A percentile compares a stretch with the other conserved stretches of the same genome.
These are phyloP conservation scores for Podabrus alpinus DNA, from an alignment of 2,888 invertebrate genomes.

Conservation along the genomic window DNA sequence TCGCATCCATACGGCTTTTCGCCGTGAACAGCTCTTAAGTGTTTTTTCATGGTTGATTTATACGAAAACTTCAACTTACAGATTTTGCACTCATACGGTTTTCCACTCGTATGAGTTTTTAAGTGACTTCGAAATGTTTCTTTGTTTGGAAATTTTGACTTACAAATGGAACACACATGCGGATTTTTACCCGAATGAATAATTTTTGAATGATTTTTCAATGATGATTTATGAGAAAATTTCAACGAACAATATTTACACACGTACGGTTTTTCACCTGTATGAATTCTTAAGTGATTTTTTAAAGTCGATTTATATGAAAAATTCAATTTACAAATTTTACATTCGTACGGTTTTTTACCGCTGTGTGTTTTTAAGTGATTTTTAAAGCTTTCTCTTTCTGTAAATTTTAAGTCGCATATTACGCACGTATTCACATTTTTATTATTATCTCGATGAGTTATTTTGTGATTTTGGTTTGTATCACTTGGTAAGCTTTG, in stretches of 20 bases:
- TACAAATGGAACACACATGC: background rate
- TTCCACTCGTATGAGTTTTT: background rate
- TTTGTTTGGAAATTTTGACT: background rate
- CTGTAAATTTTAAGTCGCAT: background rate
- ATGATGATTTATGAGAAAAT: background rate
- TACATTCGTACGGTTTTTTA: background rate
- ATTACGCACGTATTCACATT: background rate
- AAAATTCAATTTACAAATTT: background rate
- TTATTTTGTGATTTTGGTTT: background rate
- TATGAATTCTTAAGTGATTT: background rate
- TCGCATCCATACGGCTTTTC: background rate
- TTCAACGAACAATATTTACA: background rate
- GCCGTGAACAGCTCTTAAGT: background rate
- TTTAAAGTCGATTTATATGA: background rate
- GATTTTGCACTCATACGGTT: background rate
- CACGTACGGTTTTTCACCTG: background rate
- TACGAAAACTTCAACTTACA: background rate
- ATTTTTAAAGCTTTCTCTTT: background rate
- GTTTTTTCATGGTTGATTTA: background rate
- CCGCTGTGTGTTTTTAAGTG: background rate
- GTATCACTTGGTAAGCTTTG: background rate
- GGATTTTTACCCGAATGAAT: background rate
- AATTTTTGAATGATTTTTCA: background rate
- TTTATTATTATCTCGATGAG: background rate
- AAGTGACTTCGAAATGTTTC: background rate